Evolutionary conservation across 2,113 vertebrate species (phyloP).

Genomic region (Nicator chloris): DNA sequence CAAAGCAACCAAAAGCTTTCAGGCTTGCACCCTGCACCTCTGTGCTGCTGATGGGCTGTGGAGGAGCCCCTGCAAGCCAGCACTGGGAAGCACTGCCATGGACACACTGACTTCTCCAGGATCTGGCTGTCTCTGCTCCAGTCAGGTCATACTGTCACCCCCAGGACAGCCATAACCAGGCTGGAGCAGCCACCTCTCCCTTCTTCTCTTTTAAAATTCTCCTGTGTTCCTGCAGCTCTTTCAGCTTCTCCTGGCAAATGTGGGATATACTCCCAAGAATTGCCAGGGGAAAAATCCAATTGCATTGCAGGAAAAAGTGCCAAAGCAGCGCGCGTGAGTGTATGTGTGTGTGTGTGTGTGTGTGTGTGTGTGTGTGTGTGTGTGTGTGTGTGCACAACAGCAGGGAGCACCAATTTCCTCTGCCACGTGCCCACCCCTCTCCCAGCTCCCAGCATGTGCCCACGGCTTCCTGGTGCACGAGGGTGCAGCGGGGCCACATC

Average conservation of each 20-base stretch:
- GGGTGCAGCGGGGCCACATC: neutral
- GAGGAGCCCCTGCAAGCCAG: neutral
- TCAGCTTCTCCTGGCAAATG: neutral
- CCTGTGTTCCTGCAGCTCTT: neutral
- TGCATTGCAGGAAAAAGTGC: neutral
- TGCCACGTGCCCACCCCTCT: neutral
- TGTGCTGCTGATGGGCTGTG: rapidly evolving
- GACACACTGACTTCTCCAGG: neutral
- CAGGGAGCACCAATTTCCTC: neutral
- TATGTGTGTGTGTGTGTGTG: neutral
- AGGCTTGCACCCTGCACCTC: neutral
- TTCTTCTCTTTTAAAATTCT: neutral
- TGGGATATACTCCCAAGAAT: neutral
- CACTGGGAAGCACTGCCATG: rapidly evolving
- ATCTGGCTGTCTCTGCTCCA: neutral
- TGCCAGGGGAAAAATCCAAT: neutral
- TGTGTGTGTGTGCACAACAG: neutral
- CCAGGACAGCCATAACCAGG: neutral
- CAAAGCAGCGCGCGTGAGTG: neutral
- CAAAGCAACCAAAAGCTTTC: neutral
- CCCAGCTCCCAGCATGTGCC: neutral
- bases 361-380: neutral
- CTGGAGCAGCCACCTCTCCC: neutral
- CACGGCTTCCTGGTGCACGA: rapidly evolving
- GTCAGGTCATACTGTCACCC: neutral